Conservation (phyloP, 1,140 invertebrate genomes). For the Lasioglossum baleicum region DNA sequence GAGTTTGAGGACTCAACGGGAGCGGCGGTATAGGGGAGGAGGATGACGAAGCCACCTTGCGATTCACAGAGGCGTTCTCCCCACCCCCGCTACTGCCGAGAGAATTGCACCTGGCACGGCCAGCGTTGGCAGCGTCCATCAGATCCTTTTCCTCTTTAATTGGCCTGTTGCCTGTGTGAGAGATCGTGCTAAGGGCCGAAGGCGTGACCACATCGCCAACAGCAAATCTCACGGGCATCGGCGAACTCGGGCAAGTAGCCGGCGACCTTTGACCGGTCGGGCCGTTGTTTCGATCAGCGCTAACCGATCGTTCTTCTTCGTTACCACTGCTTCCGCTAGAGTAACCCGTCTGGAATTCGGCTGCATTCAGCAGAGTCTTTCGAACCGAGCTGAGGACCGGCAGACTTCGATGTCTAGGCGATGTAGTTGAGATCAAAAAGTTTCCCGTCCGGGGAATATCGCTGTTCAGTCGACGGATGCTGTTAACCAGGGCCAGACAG, state of each 20-base stretch:
- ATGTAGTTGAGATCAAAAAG: slow-evolving; percentile 61
- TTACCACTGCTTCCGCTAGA: slow-evolving; percentile 45
- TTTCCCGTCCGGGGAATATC: slow-evolving; percentile 71
- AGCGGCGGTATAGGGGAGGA: slow-evolving; percentile 77
- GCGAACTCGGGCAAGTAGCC: slow-evolving; percentile 73
- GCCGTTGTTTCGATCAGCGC: slow-evolving; percentile 1
- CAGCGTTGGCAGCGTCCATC: slow-evolving; percentile 48
- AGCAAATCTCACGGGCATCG: slow-evolving; percentile 83
- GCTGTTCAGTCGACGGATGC: slow-evolving; percentile 74
- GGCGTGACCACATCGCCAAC: slow-evolving; percentile 84
- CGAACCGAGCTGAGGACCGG: slow-evolving; percentile 65
- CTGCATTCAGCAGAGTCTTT: slow-evolving; percentile 41
- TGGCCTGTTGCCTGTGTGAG: slow-evolving; percentile 25
- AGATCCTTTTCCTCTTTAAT: slow-evolving; percentile 50
- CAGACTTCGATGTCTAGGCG: slow-evolving; percentile 76
- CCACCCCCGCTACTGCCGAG: slow-evolving; percentile 67
- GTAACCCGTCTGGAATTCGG: slow-evolving; percentile 14
- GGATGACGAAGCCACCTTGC: slow-evolving; percentile 58
- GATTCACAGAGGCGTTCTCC: slow-evolving; percentile 50
- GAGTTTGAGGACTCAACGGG: slow-evolving; percentile 82
- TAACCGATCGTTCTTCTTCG: slow-evolving; percentile 44
- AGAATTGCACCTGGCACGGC: slow-evolving; percentile 75
- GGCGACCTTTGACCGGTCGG: slow-evolving; percentile 66
- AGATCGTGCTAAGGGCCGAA: slow-evolving; percentile 56
- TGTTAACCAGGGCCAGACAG: slow-evolving; percentile 49